phyloP scores from a whole-genome alignment of 2,113 vertebrate genomes.

The Hemicordylus capensis region DNA sequence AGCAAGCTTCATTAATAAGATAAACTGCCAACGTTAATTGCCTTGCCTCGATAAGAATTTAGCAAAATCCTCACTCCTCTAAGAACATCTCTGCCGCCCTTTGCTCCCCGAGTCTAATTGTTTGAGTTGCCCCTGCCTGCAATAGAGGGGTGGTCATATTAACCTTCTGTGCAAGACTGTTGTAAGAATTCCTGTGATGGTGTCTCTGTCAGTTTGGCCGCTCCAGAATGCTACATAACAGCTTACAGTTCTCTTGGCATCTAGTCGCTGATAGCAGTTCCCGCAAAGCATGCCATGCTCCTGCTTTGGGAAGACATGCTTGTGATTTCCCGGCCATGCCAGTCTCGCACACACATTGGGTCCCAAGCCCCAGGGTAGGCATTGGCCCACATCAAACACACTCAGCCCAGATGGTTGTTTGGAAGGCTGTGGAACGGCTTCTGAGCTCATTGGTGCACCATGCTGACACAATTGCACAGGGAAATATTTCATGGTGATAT shows the following conservation, averaged over 20 bases:
- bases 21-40: too few species aligned
- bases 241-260: not conserved
- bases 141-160: not conserved
- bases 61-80: too few species aligned
- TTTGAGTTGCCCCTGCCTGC: too few species aligned
- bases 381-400: not conserved
- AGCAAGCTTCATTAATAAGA: too few species aligned
- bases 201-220: not conserved
- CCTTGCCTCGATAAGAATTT: too few species aligned
- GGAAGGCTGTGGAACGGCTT: not conserved
- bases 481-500: too few species aligned
- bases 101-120: too few species aligned
- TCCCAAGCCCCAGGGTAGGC: not conserved
- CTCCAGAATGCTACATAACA: too few species aligned
- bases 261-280: not conserved
- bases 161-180: not conserved
- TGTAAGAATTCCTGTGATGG: not conserved
- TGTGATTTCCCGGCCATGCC: slow-evolving; percentile 12
- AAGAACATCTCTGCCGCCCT: too few species aligned
- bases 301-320: not conserved
- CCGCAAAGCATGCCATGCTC: not conserved
- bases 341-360: not conserved
- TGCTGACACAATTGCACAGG: not conserved
- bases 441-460: not conserved
- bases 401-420: not conserved